Percentiles rank a stretch among this genome's conserved stretches.
Evolutionary conservation across 2,888 invertebrate genomes (phyloP).

Genomic region (Shargacucullia verbasci): DNA sequence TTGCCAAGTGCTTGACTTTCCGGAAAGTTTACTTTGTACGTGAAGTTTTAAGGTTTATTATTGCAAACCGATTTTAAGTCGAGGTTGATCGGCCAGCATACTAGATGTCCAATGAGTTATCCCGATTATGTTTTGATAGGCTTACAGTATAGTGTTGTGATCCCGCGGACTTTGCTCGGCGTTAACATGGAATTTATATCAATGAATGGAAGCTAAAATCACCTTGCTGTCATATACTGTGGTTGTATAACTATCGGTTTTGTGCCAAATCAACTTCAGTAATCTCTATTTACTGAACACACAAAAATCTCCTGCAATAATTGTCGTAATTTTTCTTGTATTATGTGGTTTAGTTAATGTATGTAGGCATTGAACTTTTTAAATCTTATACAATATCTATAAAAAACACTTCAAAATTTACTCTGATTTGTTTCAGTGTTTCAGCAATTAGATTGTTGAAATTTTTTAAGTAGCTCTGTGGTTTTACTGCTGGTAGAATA

Average conservation of each 20-base stretch:
- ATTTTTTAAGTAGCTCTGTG: slow-evolving; percentile 18
- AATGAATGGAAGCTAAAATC: slow-evolving; percentile 68
- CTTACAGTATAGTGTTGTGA: slow-evolving; percentile 78
- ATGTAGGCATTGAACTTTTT: slow-evolving; percentile 2
- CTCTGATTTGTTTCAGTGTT: slow-evolving; percentile 2
- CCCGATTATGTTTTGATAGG: slow-evolving; percentile 81
- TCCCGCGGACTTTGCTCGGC: slow-evolving; percentile 70
- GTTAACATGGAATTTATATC: slow-evolving; percentile 74
- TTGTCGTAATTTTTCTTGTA: slow-evolving; percentile 31
- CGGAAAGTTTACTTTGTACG: slow-evolving; percentile 60
- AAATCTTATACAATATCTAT: not conserved
- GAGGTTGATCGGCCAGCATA: slow-evolving; percentile 47
- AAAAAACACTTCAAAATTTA: not conserved
- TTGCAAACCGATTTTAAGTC: slow-evolving; percentile 52
- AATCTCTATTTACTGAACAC: slow-evolving; percentile 67
- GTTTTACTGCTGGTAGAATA: slow-evolving; percentile 38
- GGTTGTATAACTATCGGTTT: slow-evolving; percentile 61
- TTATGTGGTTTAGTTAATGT: slow-evolving; percentile 21
- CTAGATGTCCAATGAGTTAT: slow-evolving; percentile 74
- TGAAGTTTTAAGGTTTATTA: slow-evolving; percentile 64
- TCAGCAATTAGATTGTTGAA: slow-evolving; percentile 12
- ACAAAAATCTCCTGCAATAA: slow-evolving; percentile 39
- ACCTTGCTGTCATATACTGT: slow-evolving; percentile 57
- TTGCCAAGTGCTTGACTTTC: slow-evolving; percentile 66
- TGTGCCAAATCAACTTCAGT: slow-evolving; percentile 57